Evolutionary conservation across 2,888 invertebrate genomes (phyloP).

Genomic region (Gymnoscelis rufifasciata): DNA sequence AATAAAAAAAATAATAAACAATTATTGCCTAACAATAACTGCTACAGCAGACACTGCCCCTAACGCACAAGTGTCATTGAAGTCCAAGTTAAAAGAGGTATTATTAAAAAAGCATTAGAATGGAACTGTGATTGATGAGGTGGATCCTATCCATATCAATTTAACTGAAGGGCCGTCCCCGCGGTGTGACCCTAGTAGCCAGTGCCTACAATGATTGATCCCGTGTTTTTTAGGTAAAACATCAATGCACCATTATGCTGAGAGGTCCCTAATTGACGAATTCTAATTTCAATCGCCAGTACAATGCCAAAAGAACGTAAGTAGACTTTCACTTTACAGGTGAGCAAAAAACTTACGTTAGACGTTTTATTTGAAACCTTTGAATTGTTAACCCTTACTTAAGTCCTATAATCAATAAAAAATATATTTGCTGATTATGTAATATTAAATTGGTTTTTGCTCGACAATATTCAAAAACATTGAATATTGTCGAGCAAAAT

Average conservation of each 20-base stretch:
- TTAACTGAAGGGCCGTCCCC: slow-evolving; percentile 66
- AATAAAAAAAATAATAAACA: too few relatives aligned
- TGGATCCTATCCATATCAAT: slow-evolving; percentile 77
- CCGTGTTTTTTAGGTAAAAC: background rate
- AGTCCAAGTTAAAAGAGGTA: slow-evolving; percentile 56
- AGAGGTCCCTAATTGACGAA: background rate
- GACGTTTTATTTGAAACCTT: too few relatives aligned
- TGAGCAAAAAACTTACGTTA: too few relatives aligned
- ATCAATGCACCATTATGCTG: background rate
- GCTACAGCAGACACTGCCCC: slow-evolving; percentile 16
- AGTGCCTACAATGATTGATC: slow-evolving; percentile 2
- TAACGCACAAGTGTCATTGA: slow-evolving; percentile 58
- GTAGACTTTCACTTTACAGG: too few relatives aligned
- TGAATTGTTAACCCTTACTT: too few relatives aligned
- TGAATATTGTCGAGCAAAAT: too few relatives aligned
- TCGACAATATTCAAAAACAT: too few relatives aligned
- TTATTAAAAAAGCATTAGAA: slow-evolving; percentile 78
- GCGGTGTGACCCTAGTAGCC: slow-evolving; percentile 8
- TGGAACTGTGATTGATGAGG: slow-evolving; percentile 74
- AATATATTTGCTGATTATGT: too few relatives aligned
- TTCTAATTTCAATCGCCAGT: too few relatives aligned
- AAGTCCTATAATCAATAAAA: too few relatives aligned
- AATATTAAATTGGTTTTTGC: too few relatives aligned
- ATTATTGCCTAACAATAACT: background rate
- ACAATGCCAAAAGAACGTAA: too few relatives aligned